Evolutionary conservation across 1,140 invertebrate genomes (phyloP).

Genomic region (Hydropsyche tenuis): DNA sequence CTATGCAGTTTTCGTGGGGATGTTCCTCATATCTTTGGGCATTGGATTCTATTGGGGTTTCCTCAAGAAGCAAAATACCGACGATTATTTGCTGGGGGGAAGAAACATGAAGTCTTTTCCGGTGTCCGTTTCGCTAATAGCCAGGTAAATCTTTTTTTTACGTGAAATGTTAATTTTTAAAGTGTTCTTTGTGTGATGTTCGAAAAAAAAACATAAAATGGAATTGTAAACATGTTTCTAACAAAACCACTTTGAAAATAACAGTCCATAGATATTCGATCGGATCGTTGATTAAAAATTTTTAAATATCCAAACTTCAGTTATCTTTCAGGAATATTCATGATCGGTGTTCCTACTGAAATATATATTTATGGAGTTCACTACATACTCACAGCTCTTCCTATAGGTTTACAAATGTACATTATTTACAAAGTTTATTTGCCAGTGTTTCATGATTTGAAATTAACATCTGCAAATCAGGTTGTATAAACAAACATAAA

Average conservation of each 20-base stretch:
- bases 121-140: slow-evolving; percentile 80
- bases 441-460: slow-evolving; percentile 80
- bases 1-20: slow-evolving; percentile 74
- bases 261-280: neutral
- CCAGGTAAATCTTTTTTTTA: slow-evolving; percentile 66
- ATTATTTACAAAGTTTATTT: slow-evolving; percentile 73
- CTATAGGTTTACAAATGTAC: slow-evolving; percentile 63
- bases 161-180: no score
- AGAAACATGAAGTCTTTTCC: slow-evolving; percentile 82
- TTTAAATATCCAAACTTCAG: slow-evolving; percentile 55
- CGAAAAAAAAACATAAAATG: no score
- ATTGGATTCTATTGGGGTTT: slow-evolving; percentile 85
- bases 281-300: neutral
- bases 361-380: slow-evolving; percentile 81
- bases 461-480: slow-evolving; percentile 84
- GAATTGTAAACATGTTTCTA: no score
- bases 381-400: slow-evolving; percentile 65
- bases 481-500: no score
- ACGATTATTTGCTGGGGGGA: slow-evolving; percentile 85
- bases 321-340: slow-evolving; percentile 69
- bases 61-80: slow-evolving; percentile 70
- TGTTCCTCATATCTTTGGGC: slow-evolving; percentile 73
- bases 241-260: no score
- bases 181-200: no score
- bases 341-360: slow-evolving; percentile 80